Percentiles rank a stretch among this genome's conserved stretches.
phyloP scores from a whole-genome alignment of 2,113 vertebrate genomes.

The Centrocercus urophasianus region DNA sequence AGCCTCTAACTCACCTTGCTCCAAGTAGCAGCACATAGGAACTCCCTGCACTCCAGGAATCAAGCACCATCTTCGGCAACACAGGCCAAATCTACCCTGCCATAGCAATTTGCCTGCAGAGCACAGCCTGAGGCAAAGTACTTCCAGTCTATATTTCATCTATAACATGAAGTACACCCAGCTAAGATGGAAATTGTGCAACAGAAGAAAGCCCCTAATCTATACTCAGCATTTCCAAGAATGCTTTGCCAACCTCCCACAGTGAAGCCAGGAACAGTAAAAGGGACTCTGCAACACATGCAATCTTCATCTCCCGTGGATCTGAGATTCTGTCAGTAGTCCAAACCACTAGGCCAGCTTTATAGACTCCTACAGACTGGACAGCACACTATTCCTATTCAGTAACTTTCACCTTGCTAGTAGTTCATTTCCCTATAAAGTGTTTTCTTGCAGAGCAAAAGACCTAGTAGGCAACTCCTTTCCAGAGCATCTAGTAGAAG shows the following conservation, averaged over 20 bases:
- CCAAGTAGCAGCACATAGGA: background rate
- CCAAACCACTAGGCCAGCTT: background rate
- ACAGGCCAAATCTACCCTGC: background rate
- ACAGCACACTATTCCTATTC: background rate
- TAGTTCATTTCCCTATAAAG: background rate
- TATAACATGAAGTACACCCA: background rate
- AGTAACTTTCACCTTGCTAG: background rate
- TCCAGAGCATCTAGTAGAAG: background rate
- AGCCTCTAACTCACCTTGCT: background rate
- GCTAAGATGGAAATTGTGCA: background rate
- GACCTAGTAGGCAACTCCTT: background rate
- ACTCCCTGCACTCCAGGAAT: fast-evolving
- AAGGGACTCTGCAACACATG: background rate
- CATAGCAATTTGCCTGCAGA: background rate
- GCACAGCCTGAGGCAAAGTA: background rate
- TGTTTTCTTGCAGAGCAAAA: background rate
- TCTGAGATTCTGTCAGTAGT: background rate
- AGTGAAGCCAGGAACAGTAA: background rate
- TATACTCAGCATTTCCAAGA: background rate
- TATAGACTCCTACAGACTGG: fast-evolving
- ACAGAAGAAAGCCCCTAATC: background rate
- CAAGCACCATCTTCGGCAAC: background rate
- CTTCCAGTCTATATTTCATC: background rate
- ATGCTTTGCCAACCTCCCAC: background rate
- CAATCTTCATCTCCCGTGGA: background rate